Base-by-base conservation (phyloP, 2,113 vertebrate species). In the Heterochromis multidens region DNA sequence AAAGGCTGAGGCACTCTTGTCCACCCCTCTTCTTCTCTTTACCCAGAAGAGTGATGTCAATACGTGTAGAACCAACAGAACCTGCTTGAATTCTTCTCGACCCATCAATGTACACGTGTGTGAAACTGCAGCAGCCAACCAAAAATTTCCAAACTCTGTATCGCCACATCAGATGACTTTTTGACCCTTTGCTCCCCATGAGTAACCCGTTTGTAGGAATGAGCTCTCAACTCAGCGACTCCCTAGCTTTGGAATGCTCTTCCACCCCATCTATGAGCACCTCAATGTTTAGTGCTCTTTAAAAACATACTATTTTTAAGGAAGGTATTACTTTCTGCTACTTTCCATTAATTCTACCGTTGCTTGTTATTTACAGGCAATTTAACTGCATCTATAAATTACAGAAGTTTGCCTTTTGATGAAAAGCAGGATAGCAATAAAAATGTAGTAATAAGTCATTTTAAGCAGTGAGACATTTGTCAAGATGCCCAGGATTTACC, bases 191-290 rank as follows among this genome's bases (percentile, higher is more conserved):
- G 77, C 49, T 23, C 82, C 77, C 77, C 11, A 2, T n/a, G 52
- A 63, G 79, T 88, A 82, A 90, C 40, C 37, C 63, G 12, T 57
- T 49, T 23, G 54, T 19, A 77, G 31, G 77, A 77, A 65, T 4
- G 5, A 52, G 67, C 83, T 60, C 52, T 57, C 6, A 33, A 43
- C 80, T 59, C 12, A 27, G 37, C 54, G 13, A 67, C 11, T 72
- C 70, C 72, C 33, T 11, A 43, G n/a, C 9, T 40, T 74, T 59
- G 56, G 85, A 89, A 88, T 87, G 86, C 80, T 37, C 62, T 79
- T 77, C 83, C 11, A 10, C 54, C 35, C 7, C 62, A 37, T 33
- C 78, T 54, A 70, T 12, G 1, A 76, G 8, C 27, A 10, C 60
- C 31, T 6, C n/a, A 35, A 21, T 61, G 52, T 11, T 40, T 5